These are phyloP conservation scores for Parnassius mnemosyne DNA, from an alignment of 2,888 invertebrate species.

Conservation along the genomic window DNA sequence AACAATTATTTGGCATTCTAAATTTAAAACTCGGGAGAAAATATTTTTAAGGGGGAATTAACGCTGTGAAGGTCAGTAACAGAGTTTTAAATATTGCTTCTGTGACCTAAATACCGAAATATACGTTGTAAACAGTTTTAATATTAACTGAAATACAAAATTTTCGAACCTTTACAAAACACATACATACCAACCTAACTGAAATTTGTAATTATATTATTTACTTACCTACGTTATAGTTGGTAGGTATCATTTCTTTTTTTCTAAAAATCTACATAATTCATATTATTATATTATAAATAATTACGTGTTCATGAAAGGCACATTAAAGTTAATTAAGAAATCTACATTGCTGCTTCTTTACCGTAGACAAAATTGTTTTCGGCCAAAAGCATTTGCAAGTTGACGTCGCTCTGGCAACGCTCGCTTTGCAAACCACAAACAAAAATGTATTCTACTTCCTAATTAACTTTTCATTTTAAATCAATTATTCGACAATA, in stretches of 20 bases:
- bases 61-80: constrained; percentile 17
- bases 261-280: too few relatives aligned
- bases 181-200: too few relatives aligned
- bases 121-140: constrained; percentile 20
- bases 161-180: background rate
- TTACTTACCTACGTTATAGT: too few relatives aligned
- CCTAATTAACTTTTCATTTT: background rate
- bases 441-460: constrained; percentile 11
- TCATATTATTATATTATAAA: too few relatives aligned
- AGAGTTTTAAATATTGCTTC: constrained; percentile 25
- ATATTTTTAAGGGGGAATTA: constrained; percentile 10
- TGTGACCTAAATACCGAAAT: constrained; percentile 27
- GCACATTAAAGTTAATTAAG: background rate
- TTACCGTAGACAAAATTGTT: background rate
- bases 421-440: constrained; percentile 18
- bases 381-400: constrained; percentile 4
- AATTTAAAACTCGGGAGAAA: constrained; percentile 13
- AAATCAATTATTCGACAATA: too few relatives aligned
- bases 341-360: background rate
- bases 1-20: constrained; percentile 8
- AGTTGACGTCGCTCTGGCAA: constrained; percentile 16
- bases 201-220: too few relatives aligned
- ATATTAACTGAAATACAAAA: constrained; percentile 11
- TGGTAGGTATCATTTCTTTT: too few relatives aligned
- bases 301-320: background rate